Evolutionary conservation across 1,140 invertebrate species (phyloP).

Genomic region (Plectus sambesii): DNA sequence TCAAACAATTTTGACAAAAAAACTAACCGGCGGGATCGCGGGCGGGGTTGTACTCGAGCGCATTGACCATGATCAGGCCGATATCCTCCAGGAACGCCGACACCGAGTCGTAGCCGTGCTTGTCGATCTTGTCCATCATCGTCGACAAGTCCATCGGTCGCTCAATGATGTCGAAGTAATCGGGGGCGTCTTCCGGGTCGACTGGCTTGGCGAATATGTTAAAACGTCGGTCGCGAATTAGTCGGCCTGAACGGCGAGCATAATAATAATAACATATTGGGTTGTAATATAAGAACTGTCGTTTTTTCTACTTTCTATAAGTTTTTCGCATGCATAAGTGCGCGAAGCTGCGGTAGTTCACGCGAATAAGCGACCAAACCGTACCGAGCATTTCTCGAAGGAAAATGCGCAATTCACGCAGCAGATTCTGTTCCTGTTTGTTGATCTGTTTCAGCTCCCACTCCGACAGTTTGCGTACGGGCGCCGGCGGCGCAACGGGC

Average conservation of each 20-base stretch:
- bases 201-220: constrained; percentile 79
- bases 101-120: constrained; percentile 71
- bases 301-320: too few relatives aligned
- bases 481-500: constrained; percentile 7
- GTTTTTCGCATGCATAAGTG: too few relatives aligned
- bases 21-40: constrained; percentile 50
- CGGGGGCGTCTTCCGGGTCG: constrained; percentile 72
- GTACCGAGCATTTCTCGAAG: constrained; percentile 73
- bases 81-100: constrained; percentile 74
- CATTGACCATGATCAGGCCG: constrained; percentile 72
- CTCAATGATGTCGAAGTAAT: constrained; percentile 75
- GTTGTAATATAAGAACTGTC: too few relatives aligned
- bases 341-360: too few relatives aligned
- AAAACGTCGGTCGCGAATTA: constrained; percentile 58
- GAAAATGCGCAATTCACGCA: constrained; percentile 73
- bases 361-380: constrained; percentile 57
- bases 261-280: constrained; percentile 8
- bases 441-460: constrained; percentile 58
- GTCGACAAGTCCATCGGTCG: constrained; percentile 79
- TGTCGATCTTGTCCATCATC: constrained; percentile 86
- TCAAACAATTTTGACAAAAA: too few relatives aligned
- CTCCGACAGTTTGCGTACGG: constrained; percentile 54
- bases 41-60: constrained; percentile 81
- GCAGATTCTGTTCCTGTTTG: constrained; percentile 65
- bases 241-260: constrained; percentile 15